phyloP scores from a whole-genome alignment of 2,888 invertebrate genomes.

The Polyploca ridens region DNA sequence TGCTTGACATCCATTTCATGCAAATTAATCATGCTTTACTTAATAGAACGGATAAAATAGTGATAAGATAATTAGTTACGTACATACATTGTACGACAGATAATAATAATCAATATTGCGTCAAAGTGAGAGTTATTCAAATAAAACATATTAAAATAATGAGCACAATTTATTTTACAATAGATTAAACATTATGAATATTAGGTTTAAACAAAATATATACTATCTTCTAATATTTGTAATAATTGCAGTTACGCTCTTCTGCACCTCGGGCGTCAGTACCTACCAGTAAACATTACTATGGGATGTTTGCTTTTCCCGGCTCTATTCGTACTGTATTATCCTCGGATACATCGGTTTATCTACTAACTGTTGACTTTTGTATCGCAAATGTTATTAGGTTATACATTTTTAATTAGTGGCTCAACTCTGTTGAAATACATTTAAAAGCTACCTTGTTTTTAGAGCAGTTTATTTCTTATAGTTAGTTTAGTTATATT shows the following conservation, averaged over 20 bases:
- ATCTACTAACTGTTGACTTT: slow-evolving; percentile 57
- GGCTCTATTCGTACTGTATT: slow-evolving; percentile 44
- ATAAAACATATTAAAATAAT: neutral
- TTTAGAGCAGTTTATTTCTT: neutral
- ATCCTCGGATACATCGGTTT: slow-evolving; percentile 63
- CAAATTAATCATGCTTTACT: neutral
- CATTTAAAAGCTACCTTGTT: neutral
- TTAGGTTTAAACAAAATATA: neutral
- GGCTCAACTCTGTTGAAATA: slow-evolving; percentile 7
- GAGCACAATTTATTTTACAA: neutral
- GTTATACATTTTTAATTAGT: slow-evolving; percentile 48
- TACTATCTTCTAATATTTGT: neutral
- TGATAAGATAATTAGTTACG: slow-evolving; percentile 6
- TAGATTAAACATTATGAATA: neutral
- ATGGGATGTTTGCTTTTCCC: slow-evolving; percentile 54
- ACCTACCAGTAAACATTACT: slow-evolving; percentile 44
- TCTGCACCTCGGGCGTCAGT: slow-evolving; percentile 25
- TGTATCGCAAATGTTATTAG: slow-evolving; percentile 48
- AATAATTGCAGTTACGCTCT: slow-evolving; percentile 31
- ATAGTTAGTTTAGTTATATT: too few relatives aligned
- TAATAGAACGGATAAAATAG: neutral
- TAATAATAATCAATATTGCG: neutral
- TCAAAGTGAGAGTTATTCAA: neutral
- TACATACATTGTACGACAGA: neutral
- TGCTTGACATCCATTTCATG: neutral